A percentile compares a stretch with the other conserved stretches of the same genome.
Evolutionary conservation across 2,113 vertebrate genomes (phyloP).

Genomic region (Sminthopsis crassicaudata): DNA sequence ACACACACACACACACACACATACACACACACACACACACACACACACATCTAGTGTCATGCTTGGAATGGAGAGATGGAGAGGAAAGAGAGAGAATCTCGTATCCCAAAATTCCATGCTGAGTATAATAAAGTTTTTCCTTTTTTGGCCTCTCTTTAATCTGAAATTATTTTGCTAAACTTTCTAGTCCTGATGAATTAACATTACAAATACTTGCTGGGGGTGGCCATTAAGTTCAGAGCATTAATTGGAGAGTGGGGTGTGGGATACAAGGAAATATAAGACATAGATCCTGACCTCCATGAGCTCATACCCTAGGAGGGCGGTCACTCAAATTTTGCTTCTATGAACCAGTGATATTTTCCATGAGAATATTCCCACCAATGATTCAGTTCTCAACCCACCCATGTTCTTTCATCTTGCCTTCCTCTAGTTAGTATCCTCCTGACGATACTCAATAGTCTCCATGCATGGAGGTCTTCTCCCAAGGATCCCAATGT

Average conservation of each 20-base stretch:
- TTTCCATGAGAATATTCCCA: neutral
- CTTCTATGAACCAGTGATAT: neutral
- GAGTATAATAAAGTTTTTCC: conserved; percentile 50
- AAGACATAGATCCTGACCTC: too few species aligned
- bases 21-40: too few species aligned
- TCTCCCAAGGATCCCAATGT: too few species aligned
- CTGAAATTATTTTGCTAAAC: neutral
- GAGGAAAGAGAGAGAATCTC: neutral
- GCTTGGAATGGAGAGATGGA: neutral
- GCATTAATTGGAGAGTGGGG: neutral
- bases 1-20: too few species aligned
- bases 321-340: too few species aligned
- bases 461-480: too few species aligned
- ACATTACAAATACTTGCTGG: neutral
- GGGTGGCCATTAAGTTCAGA: neutral
- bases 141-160: neutral
- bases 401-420: neutral
- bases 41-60: neutral
- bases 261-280: neutral
- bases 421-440: neutral
- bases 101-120: neutral
- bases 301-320: too few species aligned
- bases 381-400: neutral
- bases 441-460: too few species aligned
- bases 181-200: neutral